Percentiles rank a stretch among this genome's conserved stretches.
Evolutionary conservation across 2,888 invertebrate genomes (phyloP).

Genomic region (Erebia epiphron): DNA sequence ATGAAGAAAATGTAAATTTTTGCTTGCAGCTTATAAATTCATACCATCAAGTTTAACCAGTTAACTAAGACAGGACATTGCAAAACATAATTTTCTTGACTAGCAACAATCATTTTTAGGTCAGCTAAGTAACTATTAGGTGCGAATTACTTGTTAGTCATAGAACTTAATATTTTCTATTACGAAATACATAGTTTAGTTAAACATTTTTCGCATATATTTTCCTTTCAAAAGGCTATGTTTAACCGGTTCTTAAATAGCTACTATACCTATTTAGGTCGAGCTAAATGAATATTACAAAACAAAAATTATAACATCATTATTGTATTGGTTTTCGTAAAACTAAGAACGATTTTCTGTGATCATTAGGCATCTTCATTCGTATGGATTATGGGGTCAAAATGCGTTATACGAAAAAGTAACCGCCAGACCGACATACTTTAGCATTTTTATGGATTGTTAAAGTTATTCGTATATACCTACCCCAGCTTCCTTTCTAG

Average conservation of each 20-base stretch:
- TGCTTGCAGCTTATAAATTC: constrained; percentile 21
- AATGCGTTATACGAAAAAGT: no score
- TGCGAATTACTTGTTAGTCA: constrained; percentile 22
- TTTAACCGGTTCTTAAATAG: neutral
- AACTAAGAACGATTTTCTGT: no score
- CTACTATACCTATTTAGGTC: neutral
- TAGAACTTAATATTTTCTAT: constrained; percentile 24
- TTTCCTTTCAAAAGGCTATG: neutral
- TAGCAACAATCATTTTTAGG: constrained; percentile 37
- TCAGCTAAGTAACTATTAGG: constrained; percentile 27
- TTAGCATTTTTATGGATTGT: no score
- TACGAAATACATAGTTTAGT: constrained; percentile 3
- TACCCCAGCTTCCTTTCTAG: no score
- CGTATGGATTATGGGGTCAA: no score
- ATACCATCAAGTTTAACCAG: constrained; percentile 32
- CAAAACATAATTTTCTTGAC: constrained; percentile 40
- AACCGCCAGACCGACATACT: no score
- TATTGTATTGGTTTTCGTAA: no score
- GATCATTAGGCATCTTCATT: no score
- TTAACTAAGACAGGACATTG: constrained; percentile 34
- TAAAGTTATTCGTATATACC: no score
- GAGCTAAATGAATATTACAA: neutral
- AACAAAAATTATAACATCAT: no score
- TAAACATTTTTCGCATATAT: constrained; percentile 5
- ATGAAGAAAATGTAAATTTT: constrained; percentile 29